These are phyloP conservation scores for Drosophila nr. perissopoda DNA, from an alignment of 2,888 invertebrate species.

Conservation along the genomic window DNA sequence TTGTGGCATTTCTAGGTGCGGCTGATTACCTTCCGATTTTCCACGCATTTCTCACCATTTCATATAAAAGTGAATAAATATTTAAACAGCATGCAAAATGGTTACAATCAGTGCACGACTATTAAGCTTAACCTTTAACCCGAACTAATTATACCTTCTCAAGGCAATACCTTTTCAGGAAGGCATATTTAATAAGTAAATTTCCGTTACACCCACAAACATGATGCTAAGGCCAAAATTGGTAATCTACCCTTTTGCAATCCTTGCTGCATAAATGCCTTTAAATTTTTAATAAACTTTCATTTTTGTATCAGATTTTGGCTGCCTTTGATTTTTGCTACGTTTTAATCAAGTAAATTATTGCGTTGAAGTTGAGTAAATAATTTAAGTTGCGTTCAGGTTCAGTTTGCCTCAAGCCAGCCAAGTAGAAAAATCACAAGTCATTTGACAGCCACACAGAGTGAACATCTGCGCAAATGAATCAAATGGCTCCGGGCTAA, in stretches of 20 bases:
- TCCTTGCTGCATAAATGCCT: not conserved
- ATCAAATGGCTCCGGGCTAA: conserved; percentile 14
- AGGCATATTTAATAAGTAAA: conserved; percentile 21
- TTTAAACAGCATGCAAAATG: not conserved
- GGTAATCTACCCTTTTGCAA: not conserved
- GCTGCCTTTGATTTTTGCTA: conserved; percentile 1
- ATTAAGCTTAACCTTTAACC: not conserved
- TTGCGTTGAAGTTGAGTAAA: conserved; percentile 25
- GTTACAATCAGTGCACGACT: not conserved
- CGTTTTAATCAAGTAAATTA: conserved; percentile 22
- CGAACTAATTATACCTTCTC: not conserved
- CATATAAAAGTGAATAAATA: not conserved
- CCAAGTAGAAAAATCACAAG: conserved; percentile 25
- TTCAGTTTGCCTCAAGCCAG: conserved; percentile 16
- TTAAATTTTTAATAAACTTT: conserved; percentile 30
- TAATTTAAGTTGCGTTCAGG: conserved; percentile 24
- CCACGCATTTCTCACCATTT: not conserved
- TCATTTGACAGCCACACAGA: conserved; percentile 20
- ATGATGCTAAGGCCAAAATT: not conserved
- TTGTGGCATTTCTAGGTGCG: not conserved
- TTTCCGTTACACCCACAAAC: conserved; percentile 29
- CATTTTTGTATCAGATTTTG: not conserved
- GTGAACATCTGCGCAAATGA: conserved; percentile 11
- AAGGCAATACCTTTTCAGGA: not conserved
- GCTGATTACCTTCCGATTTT: not conserved